A percentile compares a stretch with the other conserved stretches of the same genome.
Conservation (phyloP, 2,797 vertebrate species). For the Podarcis siculus region DNA sequence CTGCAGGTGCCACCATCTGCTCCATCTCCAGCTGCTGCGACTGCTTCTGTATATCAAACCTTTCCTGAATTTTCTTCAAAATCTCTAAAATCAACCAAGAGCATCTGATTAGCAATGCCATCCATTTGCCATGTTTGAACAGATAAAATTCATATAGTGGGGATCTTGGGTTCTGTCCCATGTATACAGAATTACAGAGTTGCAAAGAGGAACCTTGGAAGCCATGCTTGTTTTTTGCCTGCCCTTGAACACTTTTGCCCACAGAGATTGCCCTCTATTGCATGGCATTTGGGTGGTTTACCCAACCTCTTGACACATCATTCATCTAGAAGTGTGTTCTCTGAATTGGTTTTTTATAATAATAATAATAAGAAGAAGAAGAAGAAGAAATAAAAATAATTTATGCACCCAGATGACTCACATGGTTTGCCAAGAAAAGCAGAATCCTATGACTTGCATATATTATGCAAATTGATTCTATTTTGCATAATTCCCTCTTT, state of each 20-base stretch:
- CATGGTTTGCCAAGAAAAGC: neutral
- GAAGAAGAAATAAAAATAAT: neutral
- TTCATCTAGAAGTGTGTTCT: neutral
- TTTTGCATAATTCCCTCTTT: constrained; percentile 2
- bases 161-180: neutral
- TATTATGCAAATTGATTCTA: neutral
- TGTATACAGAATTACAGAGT: neutral
- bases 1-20: constrained; percentile 72
- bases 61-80: neutral
- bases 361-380: neutral
- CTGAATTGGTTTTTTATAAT: neutral
- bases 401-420: neutral
- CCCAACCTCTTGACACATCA: neutral
- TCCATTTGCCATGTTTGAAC: neutral
- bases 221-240: neutral
- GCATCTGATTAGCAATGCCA: neutral
- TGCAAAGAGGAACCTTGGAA: too few species aligned
- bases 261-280: neutral
- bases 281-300: neutral
- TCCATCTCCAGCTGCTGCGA: constrained; percentile 63
- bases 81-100: neutral
- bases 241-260: neutral
- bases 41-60: neutral
- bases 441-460: neutral
- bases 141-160: neutral